Evolutionary conservation across 92 coral and sea anemone species (phyloP).

Genomic region (Meandrina meandrites): DNA sequence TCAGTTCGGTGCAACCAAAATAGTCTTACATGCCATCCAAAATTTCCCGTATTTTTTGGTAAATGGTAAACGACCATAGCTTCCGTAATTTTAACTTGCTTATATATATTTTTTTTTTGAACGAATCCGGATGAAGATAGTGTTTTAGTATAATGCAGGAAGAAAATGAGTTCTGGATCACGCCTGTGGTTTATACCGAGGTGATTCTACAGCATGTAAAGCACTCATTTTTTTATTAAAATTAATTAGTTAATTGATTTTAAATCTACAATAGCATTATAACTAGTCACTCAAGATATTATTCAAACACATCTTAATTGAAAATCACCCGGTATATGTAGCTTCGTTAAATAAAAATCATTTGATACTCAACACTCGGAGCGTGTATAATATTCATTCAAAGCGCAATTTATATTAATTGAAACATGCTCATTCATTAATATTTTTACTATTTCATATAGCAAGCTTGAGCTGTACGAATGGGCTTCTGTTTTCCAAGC

Average conservation of each 20-base stretch:
- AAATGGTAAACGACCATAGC: no score
- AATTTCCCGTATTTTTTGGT: no score
- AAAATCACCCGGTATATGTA: neutral
- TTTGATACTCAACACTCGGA: neutral
- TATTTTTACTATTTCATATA: neutral
- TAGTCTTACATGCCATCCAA: no score
- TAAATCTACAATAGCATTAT: neutral
- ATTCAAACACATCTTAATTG: neutral
- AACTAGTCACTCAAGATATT: neutral
- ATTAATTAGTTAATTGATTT: neutral
- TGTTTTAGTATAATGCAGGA: no score
- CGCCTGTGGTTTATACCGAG: neutral
- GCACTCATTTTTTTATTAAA: slow-evolving; percentile 10
- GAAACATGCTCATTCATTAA: neutral
- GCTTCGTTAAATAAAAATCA: neutral
- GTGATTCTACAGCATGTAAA: neutral
- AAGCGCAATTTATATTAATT: neutral
- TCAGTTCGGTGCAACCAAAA: no score
- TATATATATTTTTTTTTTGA: no score
- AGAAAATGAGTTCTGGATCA: no score
- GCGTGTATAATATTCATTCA: neutral
- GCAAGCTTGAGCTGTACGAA: neutral
- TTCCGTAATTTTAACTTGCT: no score
- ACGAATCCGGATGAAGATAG: no score
- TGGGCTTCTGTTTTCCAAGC: neutral